Evolutionary conservation across 2,797 vertebrate genomes (phyloP).

Genomic region (Pangasius krempfi): DNA sequence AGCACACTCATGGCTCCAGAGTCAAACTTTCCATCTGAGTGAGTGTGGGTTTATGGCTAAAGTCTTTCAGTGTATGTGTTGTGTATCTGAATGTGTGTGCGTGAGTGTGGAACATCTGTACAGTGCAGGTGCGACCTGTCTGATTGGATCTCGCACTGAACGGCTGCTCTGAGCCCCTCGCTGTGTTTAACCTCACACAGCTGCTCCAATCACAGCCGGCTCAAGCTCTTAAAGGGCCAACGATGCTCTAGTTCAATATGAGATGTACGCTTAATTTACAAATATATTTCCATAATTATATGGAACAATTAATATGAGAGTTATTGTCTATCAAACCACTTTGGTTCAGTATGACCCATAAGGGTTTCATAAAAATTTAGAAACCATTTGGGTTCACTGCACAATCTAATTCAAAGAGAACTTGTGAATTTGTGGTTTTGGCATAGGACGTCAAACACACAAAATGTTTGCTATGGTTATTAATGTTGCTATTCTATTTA

Average conservation of each 20-base stretch:
- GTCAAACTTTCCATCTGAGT: conserved; percentile 37
- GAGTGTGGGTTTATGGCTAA: background rate
- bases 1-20: conserved; percentile 72
- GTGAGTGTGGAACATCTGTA: conserved; percentile 25
- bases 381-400: background rate
- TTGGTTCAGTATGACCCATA: background rate
- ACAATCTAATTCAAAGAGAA: background rate
- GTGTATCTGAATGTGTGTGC: background rate
- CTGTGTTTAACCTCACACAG: conserved; percentile 52
- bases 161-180: conserved; percentile 52
- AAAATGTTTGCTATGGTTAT: background rate
- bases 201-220: conserved; percentile 66
- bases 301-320: background rate
- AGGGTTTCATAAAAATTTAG: background rate
- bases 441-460: background rate
- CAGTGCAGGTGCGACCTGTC: conserved; percentile 31
- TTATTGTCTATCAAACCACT: background rate
- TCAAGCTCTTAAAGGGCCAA: conserved; percentile 76
- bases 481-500: background rate
- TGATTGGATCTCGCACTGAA: conserved; percentile 57
- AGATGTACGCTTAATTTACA: background rate
- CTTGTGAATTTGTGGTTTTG: background rate
- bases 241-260: background rate
- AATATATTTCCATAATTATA: background rate
- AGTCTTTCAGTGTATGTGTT: conserved; percentile 29